Percentiles rank a stretch among this genome's conserved stretches.
Evolutionary conservation across 2,797 vertebrate genomes (phyloP).

Genomic region (Melanitta fusca): DNA sequence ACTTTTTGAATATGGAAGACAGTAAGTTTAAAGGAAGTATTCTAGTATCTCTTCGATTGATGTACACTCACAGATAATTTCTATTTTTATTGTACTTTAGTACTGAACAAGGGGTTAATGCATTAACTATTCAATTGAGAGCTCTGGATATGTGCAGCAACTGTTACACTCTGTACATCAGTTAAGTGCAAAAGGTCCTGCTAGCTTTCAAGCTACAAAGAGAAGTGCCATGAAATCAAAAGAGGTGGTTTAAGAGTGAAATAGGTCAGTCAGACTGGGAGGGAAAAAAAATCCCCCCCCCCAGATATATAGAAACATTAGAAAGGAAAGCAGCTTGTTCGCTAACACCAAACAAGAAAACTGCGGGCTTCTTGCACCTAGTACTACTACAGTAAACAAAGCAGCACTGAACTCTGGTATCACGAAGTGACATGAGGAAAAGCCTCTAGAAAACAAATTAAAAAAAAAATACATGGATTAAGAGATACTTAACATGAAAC

Average conservation of each 20-base stretch:
- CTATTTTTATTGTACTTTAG: neutral
- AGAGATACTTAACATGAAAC: neutral
- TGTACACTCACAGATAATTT: neutral
- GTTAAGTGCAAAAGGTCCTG: neutral
- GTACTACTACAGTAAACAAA: neutral
- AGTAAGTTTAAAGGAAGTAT: neutral
- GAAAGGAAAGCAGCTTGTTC: neutral
- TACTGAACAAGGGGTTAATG: neutral
- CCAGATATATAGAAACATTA: neutral
- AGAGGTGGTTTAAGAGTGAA: neutral
- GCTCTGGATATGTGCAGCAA: neutral
- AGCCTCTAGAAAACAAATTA: neutral
- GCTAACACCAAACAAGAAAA: neutral
- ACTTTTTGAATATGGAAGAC: neutral
- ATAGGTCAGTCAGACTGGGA: neutral
- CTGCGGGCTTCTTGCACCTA: neutral
- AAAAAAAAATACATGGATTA: neutral
- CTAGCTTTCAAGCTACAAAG: neutral
- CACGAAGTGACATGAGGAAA: neutral
- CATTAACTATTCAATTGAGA: neutral
- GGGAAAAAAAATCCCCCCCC: neutral
- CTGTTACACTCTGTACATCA: neutral
- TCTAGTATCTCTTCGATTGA: neutral
- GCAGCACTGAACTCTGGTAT: neutral
- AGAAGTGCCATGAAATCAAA: neutral